Evolutionary conservation across 2,797 vertebrate genomes (phyloP), one percentile per base, ranked within the genome.

Genomic region (Gymnocypris eckloni): DNA sequence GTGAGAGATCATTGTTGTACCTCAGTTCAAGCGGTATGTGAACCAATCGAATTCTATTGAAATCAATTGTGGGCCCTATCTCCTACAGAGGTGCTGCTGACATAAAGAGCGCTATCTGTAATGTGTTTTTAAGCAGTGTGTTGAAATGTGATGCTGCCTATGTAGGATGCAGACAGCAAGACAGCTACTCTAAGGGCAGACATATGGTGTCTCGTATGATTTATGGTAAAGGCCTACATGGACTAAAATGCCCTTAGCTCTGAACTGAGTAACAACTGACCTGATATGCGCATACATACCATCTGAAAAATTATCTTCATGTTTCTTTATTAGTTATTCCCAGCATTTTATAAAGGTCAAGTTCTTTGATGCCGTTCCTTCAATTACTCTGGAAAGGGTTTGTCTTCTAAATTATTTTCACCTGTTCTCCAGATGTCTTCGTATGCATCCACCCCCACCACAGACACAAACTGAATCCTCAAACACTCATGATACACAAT

Each of bases 341-440:
- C 66, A 56, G 86, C 54, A 50, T 33, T 82, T 82, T 85, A 61
- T 69, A 87, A 87, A 87, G 86, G 83, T 87, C 75, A 85, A 37
- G 79, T 52, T 83, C 86, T 89, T 89, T 89, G 79, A 89, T 82
- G 86, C 64, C 2, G 2, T 52, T 64, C 59, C 82, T 77, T 43
- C 56, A 83, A 76, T 83, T 83, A 77, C 9, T 50, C 13, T 83
- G 43, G 81, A 64, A 83, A 75, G 16, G 72, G 13, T 76, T 83
- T 77, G 59, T 66, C 67, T 86, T 64, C 37, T 6, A 75, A 83
- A 82, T 16, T 13, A 85, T 64, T 64, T 52, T 87, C 86, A 82
- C 86, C 82, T 89, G 86, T 81, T 86, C 45, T 59, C 81, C 86
- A 89, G 86, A 89, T 89, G 86, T 85, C 43, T 41, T 20, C 18